Evolutionary conservation across 2,113 vertebrate species (phyloP).

Genomic region (Hepsetus odoe): DNA sequence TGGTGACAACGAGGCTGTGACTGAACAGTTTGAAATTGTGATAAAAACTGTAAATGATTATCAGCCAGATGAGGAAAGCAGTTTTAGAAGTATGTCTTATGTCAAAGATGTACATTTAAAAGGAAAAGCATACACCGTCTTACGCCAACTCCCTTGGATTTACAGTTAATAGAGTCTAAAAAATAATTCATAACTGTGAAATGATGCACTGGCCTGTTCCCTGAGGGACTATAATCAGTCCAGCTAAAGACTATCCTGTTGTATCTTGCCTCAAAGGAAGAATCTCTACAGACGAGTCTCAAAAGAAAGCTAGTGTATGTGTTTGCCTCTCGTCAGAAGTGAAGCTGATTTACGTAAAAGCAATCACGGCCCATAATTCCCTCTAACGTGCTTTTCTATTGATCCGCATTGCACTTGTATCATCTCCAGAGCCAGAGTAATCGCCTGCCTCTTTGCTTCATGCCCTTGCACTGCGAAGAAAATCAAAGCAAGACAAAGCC

Average conservation of each 20-base stretch:
- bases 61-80: too few species aligned
- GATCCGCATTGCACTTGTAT: slow-evolving; percentile 7
- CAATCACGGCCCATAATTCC: slow-evolving; percentile 45
- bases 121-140: too few species aligned
- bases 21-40: too few species aligned
- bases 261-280: not conserved
- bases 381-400: slow-evolving; percentile 43
- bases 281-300: not conserved
- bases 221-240: not conserved
- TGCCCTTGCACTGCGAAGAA: slow-evolving; percentile 13
- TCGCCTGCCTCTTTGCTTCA: slow-evolving; percentile 5
- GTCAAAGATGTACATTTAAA: too few species aligned
- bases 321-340: not conserved
- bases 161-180: too few species aligned
- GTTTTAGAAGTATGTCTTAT: too few species aligned
- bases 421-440: slow-evolving; percentile 15
- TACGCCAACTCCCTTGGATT: too few species aligned
- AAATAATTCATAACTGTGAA: too few species aligned
- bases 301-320: not conserved
- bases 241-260: not conserved
- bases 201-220: not conserved
- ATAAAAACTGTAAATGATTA: too few species aligned
- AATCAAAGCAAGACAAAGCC: slow-evolving; percentile 25
- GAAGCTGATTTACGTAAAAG: slow-evolving; percentile 32
- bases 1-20: too few species aligned